A percentile compares a stretch with the other conserved stretches of the same genome.
phyloP scores from a whole-genome alignment of 1,140 invertebrate genomes.

The Capitella teleta region DNA sequence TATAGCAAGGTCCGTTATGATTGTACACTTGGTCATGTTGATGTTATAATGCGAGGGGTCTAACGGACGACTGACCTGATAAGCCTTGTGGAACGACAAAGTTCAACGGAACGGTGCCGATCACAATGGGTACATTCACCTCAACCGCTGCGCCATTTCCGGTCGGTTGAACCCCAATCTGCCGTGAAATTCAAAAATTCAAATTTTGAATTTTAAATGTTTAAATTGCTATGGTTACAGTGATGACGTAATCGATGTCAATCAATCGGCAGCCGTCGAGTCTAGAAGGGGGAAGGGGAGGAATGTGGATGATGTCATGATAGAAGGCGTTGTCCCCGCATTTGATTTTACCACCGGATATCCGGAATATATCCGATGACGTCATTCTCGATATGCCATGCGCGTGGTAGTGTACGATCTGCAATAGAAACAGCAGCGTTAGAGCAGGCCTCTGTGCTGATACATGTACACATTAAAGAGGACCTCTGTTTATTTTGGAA shows the following conservation, averaged over 20 bases:
- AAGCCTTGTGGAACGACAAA: slow-evolving; percentile 4
- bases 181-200: not conserved
- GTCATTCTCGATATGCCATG: slow-evolving; percentile 2
- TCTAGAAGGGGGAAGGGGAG: slow-evolving; percentile 87
- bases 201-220: not conserved
- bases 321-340: slow-evolving; percentile 68
- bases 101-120: slow-evolving; percentile 10
- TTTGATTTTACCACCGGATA: slow-evolving; percentile 63
- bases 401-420: slow-evolving; percentile 8
- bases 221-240: slow-evolving; percentile 53
- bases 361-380: slow-evolving; percentile 14
- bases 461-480: no score
- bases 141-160: slow-evolving; percentile 7
- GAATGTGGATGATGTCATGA: slow-evolving; percentile 76
- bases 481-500: no score
- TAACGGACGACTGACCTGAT: slow-evolving; percentile 8
- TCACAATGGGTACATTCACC: slow-evolving; percentile 7
- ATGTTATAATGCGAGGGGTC: no score
- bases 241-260: slow-evolving; percentile 85
- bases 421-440: no score
- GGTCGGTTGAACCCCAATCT: slow-evolving; percentile 7
- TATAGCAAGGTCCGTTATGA: not conserved
- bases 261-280: slow-evolving; percentile 90
- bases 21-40: not conserved
- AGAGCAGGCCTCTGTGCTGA: no score